phyloP scores from a whole-genome alignment of 2,888 invertebrate species.

The Neoascia interrupta region DNA sequence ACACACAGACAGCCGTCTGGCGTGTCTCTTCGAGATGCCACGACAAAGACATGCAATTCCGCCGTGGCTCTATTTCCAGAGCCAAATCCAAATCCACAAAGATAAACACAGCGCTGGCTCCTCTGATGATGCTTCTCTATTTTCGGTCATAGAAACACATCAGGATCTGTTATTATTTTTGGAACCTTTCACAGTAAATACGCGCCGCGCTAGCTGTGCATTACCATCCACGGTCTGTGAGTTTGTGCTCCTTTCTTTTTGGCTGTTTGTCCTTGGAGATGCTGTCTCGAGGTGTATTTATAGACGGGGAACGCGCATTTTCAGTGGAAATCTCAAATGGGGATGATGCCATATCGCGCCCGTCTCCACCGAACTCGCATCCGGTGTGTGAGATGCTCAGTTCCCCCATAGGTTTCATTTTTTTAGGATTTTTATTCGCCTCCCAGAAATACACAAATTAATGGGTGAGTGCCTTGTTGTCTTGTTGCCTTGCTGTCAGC shows the following conservation, averaged over 20 bases:
- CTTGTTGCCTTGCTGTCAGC: not conserved
- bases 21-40: constrained; percentile 13
- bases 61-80: constrained; percentile 50
- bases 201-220: constrained; percentile 18
- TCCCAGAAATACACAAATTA: constrained; percentile 57
- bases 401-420: constrained; percentile 17
- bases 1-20: constrained; percentile 37
- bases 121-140: constrained; percentile 34
- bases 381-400: constrained; percentile 55
- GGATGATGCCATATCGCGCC: constrained; percentile 47
- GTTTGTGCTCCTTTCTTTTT: constrained; percentile 25
- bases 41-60: constrained; percentile 26
- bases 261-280: constrained; percentile 62
- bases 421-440: constrained; percentile 35
- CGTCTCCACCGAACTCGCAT: constrained; percentile 41
- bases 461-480: constrained; percentile 44
- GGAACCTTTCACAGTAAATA: constrained; percentile 60
- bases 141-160: constrained; percentile 60
- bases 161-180: constrained; percentile 64
- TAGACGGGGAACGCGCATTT: constrained; percentile 44
- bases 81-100: constrained; percentile 34
- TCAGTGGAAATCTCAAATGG: constrained; percentile 53
- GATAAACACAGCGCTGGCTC: constrained; percentile 37
- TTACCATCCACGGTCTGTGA: constrained; percentile 37
- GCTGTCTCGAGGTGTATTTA: constrained; percentile 39